Base-by-base conservation (phyloP, 2,113 vertebrate species). In the Chloropsis cyanopogon region DNA sequence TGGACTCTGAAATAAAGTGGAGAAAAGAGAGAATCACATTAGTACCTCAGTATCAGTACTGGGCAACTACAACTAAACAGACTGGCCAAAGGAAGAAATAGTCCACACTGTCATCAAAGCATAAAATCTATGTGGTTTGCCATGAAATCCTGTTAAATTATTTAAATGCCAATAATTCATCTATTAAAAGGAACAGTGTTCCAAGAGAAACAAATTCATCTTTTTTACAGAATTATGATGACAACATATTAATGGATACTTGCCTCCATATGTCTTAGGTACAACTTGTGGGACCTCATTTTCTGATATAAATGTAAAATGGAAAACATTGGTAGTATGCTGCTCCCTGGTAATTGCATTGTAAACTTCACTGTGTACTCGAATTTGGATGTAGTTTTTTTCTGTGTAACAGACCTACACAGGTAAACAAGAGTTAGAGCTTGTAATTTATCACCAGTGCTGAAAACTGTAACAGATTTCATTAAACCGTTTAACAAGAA, bases 351-450 rank as follows among this genome's bases (percentile, higher is more conserved):
- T 97, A 73, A 98, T 92, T 29, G 99, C 98, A 97, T 99, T 98
- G 31, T 99, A 98, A 83, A 99, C 99, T 90, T 99, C 99, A 37
- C 98, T 99, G 97, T 99, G 99, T 81, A 99, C 99, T 98, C 99
- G 97, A 90, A 99, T 97, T 97, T 99, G 99, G 97, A 99, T 98
- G 95, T 98, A 97, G 57, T 98, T 98, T 52, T 95, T 97, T 95
- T 99, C 98, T 25, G 99, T 99, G 96, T 98, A 99, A 94, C 99
- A 99, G 60, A 99, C 99, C 99, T 99, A 96, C 20, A 31, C 29
- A 93, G 66, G 57, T 59, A 88, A 85, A 64, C 5, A 72, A 87
- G 53, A 75, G 50, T 77, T 65, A 63, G 0, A 83, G 18, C 26
- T 86, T 5, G 2, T 41, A 73, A 20, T 54, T 71, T 33, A 65